Evolutionary conservation across 2,797 vertebrate species (phyloP), one percentile per base, ranked within the genome.

Genomic region (Sus cebifrons): DNA sequence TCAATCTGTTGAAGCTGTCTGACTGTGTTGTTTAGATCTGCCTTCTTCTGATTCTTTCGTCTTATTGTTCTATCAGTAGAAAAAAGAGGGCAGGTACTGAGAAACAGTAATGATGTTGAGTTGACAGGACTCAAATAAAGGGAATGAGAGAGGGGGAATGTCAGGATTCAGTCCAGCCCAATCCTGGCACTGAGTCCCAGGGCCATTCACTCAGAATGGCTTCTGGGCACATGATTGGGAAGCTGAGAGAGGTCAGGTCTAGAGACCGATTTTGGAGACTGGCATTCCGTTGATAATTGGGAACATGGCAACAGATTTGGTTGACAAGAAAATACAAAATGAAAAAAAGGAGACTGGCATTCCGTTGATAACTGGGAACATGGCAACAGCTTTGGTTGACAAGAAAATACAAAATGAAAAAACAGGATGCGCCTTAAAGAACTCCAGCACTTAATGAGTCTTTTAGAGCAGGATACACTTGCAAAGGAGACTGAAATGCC

Each of bases 401-500:
- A 36, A 27, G 23, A 32, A 86, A 29, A 6, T 12, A 64, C 3
- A 44, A 3, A 32, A 4, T 4, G 64, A 60, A 21, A 88, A 70
- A 18, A 7, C 1, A 4, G 11, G 54, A 60, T n/a, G 52, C 75
- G 4, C 16, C 49, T 49, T 16, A n/a, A 73, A 52, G 64, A 91
- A 75, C 21, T 49, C 36, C 40, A 60, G 18, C 32, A 67, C 4
- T 5, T 18, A 54, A 6, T 20, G 44, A 62, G 25, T 7, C 62
- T 67, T 2, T 74, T 25, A 25, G 10, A 56, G 36, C 56, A 93
- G 36, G 29, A 64, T 52, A 84, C 75, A 29, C 17, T 77, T 62
- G 91, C 32, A 74, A 79, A 89, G 11, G 70, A 96, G 52, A 68
- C 49, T 78, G 32, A 29, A 73, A 93, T 18, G 36, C 58, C 8